Evolutionary conservation across 2,888 invertebrate species (phyloP).

Genomic region (Emesis furor): DNA sequence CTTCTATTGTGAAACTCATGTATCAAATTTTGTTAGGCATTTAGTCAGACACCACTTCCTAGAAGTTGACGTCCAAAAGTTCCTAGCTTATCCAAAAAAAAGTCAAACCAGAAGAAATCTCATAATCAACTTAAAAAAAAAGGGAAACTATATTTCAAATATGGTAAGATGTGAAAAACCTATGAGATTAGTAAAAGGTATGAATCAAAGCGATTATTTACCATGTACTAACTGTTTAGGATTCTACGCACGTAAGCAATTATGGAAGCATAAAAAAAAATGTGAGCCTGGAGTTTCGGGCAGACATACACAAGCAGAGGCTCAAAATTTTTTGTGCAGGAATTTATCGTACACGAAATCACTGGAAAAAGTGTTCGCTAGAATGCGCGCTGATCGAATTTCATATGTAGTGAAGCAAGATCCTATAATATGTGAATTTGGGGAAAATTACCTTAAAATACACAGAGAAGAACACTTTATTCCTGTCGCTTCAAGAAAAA

Average conservation of each 20-base stretch:
- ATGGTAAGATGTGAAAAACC: too few relatives aligned
- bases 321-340: slow-evolving; percentile 75
- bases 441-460: slow-evolving; percentile 67
- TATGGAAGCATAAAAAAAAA: slow-evolving; percentile 62
- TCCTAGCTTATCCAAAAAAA: slow-evolving; percentile 57
- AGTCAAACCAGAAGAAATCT: slow-evolving; percentile 55
- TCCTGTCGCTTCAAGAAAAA: slow-evolving; percentile 73
- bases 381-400: slow-evolving; percentile 73
- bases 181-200: too few relatives aligned
- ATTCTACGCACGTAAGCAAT: slow-evolving; percentile 50
- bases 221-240: slow-evolving; percentile 57
- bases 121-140: slow-evolving; percentile 71
- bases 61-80: slow-evolving; percentile 70
- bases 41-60: slow-evolving; percentile 64
- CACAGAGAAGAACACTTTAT: slow-evolving; percentile 72
- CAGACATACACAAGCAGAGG: slow-evolving; percentile 74
- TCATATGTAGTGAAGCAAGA: slow-evolving; percentile 74
- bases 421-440: slow-evolving; percentile 67
- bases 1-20: slow-evolving; percentile 64
- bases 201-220: slow-evolving; percentile 40
- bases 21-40: slow-evolving; percentile 74
- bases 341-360: slow-evolving; percentile 56
- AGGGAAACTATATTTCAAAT: slow-evolving; percentile 68
- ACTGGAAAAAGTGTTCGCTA: slow-evolving; percentile 69
- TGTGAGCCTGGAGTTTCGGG: slow-evolving; percentile 43